Base-by-base conservation (phyloP, 2,888 invertebrate genomes). In the Eristalis pertinax region DNA sequence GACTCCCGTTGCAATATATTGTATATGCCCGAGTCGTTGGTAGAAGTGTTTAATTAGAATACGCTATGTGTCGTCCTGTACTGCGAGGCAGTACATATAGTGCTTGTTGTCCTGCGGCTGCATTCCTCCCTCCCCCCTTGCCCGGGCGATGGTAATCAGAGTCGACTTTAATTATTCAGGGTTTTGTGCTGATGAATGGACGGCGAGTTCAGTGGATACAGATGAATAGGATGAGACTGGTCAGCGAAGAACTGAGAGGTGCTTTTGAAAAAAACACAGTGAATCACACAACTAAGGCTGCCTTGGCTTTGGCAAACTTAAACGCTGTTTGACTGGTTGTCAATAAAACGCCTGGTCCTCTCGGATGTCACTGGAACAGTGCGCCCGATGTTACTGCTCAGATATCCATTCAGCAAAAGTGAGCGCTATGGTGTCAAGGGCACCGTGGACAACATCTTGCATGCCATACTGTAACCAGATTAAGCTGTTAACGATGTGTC, bases 81-180 rank as follows among this genome's bases (percentile, higher is more conserved):
- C 43, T 50, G 43, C 2, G n/a, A 19, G 19, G 19, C 50, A 8
- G 19, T 19, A 19, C 50, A 19, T 50, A 50, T 13, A 4, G 58
- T 69, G 8, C 64, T 35, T n/a, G 77, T 68, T 60, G 70, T 74
- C 69, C 69, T 79, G 70, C 75, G 70, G 75, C 72, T 63, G 69
- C 43, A 65, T 72, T n/a, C n/a, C n/a, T n/a, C n/a, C 68, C 68
- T 29, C 15, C n/a, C 19, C 22, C 4, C 43, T 32, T 38, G 11
- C 5, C 43, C 90, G 90, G 90, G 90, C 91, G 91, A 91, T 91
- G 91, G 92, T 92, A 92, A 92, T 92, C 92, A 92, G 92, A 92
- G 92, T 90, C 92, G 91, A 91, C 90, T 91, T 92, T 92, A 92
- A 92, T 92, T 92, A 92, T 92, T 92, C 92, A 92, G 92, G 92